Evolutionary conservation across 2,888 invertebrate species (phyloP), one percentile per base, ranked within the genome.

Genomic region (Eledona agricola): DNA sequence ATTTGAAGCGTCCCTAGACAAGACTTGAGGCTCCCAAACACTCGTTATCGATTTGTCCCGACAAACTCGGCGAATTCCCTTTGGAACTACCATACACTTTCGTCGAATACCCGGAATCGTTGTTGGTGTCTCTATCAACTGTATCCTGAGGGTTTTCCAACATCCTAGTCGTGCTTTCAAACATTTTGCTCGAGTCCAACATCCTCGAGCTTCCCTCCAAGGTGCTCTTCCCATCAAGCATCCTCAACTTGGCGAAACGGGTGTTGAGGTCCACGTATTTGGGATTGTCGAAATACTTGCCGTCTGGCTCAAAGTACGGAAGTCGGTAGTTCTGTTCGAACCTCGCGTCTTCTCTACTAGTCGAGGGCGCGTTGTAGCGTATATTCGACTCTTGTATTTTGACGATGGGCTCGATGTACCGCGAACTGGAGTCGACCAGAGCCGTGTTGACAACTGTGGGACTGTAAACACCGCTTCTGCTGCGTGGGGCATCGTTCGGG

Each of bases 21-120:
- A 87, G 81, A 76, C 87, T 87, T 4, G 87, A 85, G 7, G 86
- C 80, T 26, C 85, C 85, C 22, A 76, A 57, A 59, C 71, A 72
- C 45, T 72, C 72, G 15, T 69, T 67, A 45, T 74, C 73, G 31
- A 69, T 72, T 61, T 74, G 73, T 25, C 84, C 85, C 19, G 87
- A 87, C 32, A 88, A 78, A 70, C 87, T 87, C 1, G 89, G 88
- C n/a, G 88, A 88, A 15, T 89, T 87, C 0, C 89, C 88, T 67
- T 88, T 86, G 3, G 88, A 87, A 59, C 88, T 88, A 0, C 88
- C 88, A 59, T 89, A 89, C 62, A 89, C 87, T 68, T 89, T 87
- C 22, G 90, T 90, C 65, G 90, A 90, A 72, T 92, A 92, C 1
- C 92, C 92, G 0, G 91, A 91, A 75, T 93, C 92, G 60, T 90